These are phyloP conservation scores for Pteronotus mesoamericanus DNA, from an alignment of 2,797 vertebrate species.

Conservation along the genomic window DNA sequence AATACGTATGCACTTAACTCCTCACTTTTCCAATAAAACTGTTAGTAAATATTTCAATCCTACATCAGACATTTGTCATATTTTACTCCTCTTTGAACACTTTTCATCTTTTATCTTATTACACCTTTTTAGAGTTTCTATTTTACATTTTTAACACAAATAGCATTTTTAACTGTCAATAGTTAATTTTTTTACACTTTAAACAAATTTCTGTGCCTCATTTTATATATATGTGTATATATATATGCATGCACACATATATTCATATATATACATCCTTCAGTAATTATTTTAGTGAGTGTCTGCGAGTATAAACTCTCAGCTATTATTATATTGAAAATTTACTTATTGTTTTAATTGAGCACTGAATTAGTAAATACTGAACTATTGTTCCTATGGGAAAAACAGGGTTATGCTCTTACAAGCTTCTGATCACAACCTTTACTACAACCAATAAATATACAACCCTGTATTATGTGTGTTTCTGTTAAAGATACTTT, in stretches of 20 bases:
- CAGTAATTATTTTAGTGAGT: neutral
- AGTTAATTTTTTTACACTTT: neutral
- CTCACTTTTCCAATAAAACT: slow-evolving; percentile 4
- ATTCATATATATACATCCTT: neutral
- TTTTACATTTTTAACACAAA: slow-evolving; percentile 22
- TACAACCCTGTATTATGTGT: neutral
- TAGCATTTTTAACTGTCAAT: neutral
- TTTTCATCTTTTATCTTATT: neutral
- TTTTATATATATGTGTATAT: neutral
- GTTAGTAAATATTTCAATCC: neutral
- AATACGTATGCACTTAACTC: neutral
- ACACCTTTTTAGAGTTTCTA: neutral
- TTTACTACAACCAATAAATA: neutral
- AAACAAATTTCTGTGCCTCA: neutral
- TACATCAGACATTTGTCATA: neutral
- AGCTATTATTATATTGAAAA: neutral
- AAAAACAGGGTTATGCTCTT: neutral
- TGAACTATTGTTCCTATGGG: neutral
- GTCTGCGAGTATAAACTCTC: neutral
- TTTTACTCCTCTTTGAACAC: neutral
- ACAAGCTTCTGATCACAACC: neutral
- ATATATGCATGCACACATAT: no score
- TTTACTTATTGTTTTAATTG: neutral
- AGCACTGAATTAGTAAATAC: neutral
- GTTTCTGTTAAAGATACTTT: neutral